phyloP scores from a whole-genome alignment of 2,113 vertebrate species.

The Cercocebus atys region DNA sequence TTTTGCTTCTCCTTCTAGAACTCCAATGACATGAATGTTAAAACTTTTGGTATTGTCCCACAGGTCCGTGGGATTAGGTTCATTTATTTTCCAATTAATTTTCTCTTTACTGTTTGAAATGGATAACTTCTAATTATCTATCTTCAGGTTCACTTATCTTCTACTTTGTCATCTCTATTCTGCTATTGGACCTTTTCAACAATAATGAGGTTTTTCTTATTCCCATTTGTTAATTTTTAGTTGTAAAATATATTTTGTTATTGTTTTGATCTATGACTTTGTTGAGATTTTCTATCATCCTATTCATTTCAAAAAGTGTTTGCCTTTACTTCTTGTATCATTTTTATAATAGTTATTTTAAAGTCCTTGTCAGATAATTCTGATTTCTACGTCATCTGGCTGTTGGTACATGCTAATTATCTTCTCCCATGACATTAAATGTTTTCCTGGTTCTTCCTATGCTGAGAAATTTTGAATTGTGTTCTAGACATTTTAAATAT shows the following conservation, averaged over 20 bases:
- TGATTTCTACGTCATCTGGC: neutral
- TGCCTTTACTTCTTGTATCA: neutral
- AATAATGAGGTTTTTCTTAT: neutral
- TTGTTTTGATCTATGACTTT: constrained; percentile 5
- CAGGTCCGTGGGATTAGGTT: neutral
- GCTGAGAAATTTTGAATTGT: neutral
- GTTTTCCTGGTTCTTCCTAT: neutral
- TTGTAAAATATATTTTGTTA: neutral
- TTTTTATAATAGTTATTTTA: constrained; percentile 2
- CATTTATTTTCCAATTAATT: neutral
- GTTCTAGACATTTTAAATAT: neutral
- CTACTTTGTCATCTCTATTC: neutral
- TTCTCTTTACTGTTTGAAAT: neutral
- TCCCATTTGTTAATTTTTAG: neutral
- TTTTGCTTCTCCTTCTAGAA: neutral
- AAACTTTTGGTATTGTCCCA: neutral
- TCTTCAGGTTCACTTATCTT: neutral
- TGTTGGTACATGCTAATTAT: neutral
- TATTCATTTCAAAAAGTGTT: constrained; percentile 28
- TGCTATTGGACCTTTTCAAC: neutral
- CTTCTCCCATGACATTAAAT: neutral
- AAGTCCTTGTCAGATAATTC: constrained; percentile 5
- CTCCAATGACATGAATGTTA: neutral
- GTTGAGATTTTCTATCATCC: neutral
- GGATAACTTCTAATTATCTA: neutral